Conservation (phyloP, 1,140 invertebrate genomes). For the Magallana ariakensis region DNA sequence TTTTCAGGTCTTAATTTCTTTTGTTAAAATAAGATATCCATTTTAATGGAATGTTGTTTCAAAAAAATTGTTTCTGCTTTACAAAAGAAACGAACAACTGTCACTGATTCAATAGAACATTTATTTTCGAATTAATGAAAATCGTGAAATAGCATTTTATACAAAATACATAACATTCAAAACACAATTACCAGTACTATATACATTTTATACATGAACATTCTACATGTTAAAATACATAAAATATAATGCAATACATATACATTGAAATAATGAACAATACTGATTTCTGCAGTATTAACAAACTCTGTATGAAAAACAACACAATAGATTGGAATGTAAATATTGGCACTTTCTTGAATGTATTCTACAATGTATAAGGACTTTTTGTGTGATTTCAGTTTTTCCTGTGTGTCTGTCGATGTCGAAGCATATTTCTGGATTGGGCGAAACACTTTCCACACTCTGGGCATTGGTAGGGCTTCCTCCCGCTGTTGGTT, state of each 20-base stretch:
- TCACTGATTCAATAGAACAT: neutral
- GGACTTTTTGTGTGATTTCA: neutral
- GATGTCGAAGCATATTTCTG: conserved; percentile 85
- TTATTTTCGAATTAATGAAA: neutral
- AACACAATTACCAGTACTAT: neutral
- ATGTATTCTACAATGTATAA: neutral
- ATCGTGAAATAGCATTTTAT: neutral
- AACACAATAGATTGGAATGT: neutral
- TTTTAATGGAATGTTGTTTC: neutral
- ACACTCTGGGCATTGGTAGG: conserved; percentile 93
- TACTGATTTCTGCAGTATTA: too few species aligned
- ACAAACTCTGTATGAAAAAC: too few species aligned
- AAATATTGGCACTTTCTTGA: neutral
- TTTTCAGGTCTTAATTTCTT: too few species aligned
- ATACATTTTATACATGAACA: neutral
- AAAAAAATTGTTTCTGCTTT: neutral
- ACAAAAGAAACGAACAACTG: too few species aligned
- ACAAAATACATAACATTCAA: neutral
- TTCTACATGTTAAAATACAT: neutral
- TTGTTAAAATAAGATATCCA: too few species aligned
- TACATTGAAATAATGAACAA: neutral
- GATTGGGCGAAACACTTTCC: conserved; percentile 94
- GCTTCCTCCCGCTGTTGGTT: conserved; percentile 91
- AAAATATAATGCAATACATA: neutral
- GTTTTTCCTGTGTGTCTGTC: conserved; percentile 44